These are phyloP conservation scores for Sebastes nivosus DNA, from an alignment of 2,797 vertebrate genomes.

Conservation along the genomic window DNA sequence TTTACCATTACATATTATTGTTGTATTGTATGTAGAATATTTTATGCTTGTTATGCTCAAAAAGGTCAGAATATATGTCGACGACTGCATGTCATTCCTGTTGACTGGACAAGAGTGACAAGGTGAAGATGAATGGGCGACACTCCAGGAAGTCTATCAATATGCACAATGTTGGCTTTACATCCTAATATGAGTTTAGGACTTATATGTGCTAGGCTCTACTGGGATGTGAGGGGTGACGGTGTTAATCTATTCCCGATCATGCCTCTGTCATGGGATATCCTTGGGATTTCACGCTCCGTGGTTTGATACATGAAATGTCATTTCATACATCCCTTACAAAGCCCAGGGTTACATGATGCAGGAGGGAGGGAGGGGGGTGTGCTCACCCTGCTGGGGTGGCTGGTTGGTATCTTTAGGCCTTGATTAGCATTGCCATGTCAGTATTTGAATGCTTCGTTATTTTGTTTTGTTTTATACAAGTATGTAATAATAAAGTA, in stretches of 20 bases:
- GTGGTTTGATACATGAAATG: slow-evolving; percentile 48
- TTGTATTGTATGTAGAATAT: not conserved
- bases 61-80: slow-evolving; percentile 12
- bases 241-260: slow-evolving; percentile 55
- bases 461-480: too few relatives aligned
- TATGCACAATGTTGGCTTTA: slow-evolving; percentile 38
- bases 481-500: too few relatives aligned
- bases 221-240: not conserved
- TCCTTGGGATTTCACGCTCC: slow-evolving; percentile 45
- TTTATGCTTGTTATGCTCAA: not conserved
- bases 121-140: not conserved
- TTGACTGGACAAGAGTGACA: not conserved
- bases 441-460: too few relatives aligned
- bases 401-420: too few relatives aligned
- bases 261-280: slow-evolving; percentile 59
- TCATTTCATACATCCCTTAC: not conserved
- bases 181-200: slow-evolving; percentile 37
- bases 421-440: too few relatives aligned
- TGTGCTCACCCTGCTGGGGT: too few relatives aligned
- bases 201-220: slow-evolving; percentile 12
- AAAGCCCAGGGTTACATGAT: too few relatives aligned
- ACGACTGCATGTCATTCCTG: not conserved
- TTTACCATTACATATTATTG: not conserved
- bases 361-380: too few relatives aligned
- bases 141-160: slow-evolving; percentile 28